Percentiles rank a stretch among this genome's conserved stretches.
These are phyloP conservation scores for Pelobates cultripes DNA, from an alignment of 2,797 vertebrate genomes.

Conservation along the genomic window DNA sequence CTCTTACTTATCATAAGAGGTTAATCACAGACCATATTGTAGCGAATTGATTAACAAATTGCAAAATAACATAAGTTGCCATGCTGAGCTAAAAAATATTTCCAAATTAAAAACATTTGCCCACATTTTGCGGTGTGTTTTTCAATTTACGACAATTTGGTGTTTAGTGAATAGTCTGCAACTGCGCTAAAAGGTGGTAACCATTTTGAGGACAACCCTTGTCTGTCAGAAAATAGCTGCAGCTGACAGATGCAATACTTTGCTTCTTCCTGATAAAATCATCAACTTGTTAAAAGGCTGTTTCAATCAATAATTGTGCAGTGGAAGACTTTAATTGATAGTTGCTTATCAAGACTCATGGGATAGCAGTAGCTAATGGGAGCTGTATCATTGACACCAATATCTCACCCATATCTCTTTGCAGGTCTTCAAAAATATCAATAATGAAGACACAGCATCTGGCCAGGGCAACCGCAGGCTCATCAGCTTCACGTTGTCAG, in stretches of 20 bases:
- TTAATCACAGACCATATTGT: too few species aligned
- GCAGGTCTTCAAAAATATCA: constrained; percentile 89
- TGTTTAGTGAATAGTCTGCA: too few species aligned
- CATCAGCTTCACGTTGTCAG: constrained; percentile 94
- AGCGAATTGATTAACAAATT: too few species aligned
- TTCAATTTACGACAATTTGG: too few species aligned
- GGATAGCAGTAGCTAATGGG: constrained; percentile 43
- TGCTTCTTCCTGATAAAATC: constrained; percentile 32
- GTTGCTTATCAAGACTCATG: constrained; percentile 23
- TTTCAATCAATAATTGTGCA: constrained; percentile 56
- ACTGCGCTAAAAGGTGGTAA: too few species aligned
- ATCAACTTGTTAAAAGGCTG: constrained; percentile 50
- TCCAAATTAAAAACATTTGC: too few species aligned
- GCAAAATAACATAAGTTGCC: too few species aligned
- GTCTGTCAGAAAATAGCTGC: not conserved
- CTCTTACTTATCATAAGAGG: too few species aligned
- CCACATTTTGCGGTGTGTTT: too few species aligned
- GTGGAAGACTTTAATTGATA: constrained; percentile 59
- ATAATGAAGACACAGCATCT: constrained; percentile 82
- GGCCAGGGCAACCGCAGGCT: constrained; percentile 87
- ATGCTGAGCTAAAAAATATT: too few species aligned
- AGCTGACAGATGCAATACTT: constrained; percentile 16
- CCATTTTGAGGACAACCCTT: not conserved
- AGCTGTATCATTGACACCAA: constrained; percentile 28
- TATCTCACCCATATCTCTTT: constrained; percentile 61